Evolutionary conservation across 2,113 vertebrate species (phyloP), one percentile per base, ranked within the genome.

Genomic region (Clarias magur): DNA sequence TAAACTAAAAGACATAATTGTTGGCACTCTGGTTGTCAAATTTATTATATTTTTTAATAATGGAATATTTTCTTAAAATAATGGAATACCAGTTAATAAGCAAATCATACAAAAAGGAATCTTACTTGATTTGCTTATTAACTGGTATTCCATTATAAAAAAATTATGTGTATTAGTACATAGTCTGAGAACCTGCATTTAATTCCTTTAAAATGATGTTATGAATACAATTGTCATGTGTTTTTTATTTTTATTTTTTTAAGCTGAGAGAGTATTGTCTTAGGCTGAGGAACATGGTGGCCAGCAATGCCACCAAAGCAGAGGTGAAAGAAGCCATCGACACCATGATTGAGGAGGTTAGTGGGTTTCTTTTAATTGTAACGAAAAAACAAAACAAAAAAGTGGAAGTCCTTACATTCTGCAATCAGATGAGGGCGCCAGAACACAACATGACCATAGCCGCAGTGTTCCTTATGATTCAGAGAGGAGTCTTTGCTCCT

Each of bases 181-280:
- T 38, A 72, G 17, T 38, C 30, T 72, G 19, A 23, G 10, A 75
- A 75, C 10, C 12, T 23, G 9, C 8, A 10, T 15, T 38, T 72
- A 8, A 3, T 72, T 72, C 19, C 34, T 21, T 38, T 42, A 3
- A 23, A 10, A 34, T 70, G 7, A 34, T 34, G 16, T 34, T 70
- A 6, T 48, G 42, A 48, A 48, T 48, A 48, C 42, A 34, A 27
- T 73, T 42, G 27, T 42, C 7, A 27, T 76, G 12, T 78, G 38
- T 38, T 42, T 81, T 53, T 80, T 42, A 79, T 15, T 82, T n/a
- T 4, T 60, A 73, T 75, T 79, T 85, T 80, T 91, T 92, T 56
- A 88, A 99, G 98, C 96, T 99, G 95, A 96, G 98, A 91, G 98
- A 99, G 91, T 99, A 99, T 91, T 98, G 98, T 86, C 92, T 98